Percentiles rank a stretch among this genome's conserved stretches.
Conservation (phyloP, 2,113 vertebrate genomes). For the Chrysemys picta region DNA sequence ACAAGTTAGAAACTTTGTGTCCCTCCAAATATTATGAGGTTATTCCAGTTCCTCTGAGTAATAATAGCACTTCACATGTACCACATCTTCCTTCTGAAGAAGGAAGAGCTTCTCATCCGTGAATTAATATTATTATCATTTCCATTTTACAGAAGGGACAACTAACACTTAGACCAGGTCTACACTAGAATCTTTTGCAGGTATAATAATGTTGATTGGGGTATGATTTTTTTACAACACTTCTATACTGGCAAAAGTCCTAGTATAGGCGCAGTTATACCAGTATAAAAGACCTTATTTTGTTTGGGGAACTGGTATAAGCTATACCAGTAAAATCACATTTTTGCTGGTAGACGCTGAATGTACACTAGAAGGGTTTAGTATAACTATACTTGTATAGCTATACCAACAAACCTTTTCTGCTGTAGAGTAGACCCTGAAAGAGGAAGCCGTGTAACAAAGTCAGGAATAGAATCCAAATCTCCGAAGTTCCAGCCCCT, state of each 20-base stretch:
- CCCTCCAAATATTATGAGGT: neutral
- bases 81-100: neutral
- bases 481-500: no score
- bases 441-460: no score
- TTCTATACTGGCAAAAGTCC: neutral
- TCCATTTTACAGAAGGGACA: neutral
- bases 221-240: neutral
- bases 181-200: neutral
- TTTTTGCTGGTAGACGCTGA: neutral
- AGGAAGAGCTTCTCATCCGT: neutral
- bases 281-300: neutral
- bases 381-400: neutral
- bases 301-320: neutral
- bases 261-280: neutral
- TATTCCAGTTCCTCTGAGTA: neutral
- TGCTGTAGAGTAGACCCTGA: neutral
- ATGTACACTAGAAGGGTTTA: neutral
- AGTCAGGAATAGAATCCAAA: no score
- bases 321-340: neutral
- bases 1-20: neutral
- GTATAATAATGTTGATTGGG: neutral
- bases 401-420: neutral
- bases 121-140: neutral
- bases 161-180: neutral
- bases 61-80: neutral